phyloP scores from a whole-genome alignment of 1,140 invertebrate species.

The Melipona quadrifasciata region DNA sequence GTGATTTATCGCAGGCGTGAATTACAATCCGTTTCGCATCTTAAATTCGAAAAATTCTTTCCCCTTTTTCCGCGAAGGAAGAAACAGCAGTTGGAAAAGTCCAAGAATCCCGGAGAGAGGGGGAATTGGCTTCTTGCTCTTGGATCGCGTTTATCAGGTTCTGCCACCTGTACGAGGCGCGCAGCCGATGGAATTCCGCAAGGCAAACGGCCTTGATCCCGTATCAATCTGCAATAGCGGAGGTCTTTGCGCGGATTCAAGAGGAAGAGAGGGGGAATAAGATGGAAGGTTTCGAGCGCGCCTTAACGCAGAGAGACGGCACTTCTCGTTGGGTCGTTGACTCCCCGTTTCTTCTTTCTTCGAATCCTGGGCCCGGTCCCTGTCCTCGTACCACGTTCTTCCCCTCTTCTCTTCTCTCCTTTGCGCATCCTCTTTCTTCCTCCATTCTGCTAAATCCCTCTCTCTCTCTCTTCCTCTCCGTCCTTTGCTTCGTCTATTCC shows the following conservation, averaged over 20 bases:
- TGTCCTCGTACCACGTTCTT: constrained; percentile 59
- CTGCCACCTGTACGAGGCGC: constrained; percentile 34
- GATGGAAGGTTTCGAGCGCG: constrained; percentile 62
- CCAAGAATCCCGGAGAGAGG: not conserved
- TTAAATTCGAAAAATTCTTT: too few species aligned
- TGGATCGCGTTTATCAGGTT: constrained; percentile 17
- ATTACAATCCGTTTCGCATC: too few species aligned
- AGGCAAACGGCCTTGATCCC: constrained; percentile 52
- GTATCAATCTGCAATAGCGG: constrained; percentile 49
- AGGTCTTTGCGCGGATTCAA: constrained; percentile 25
- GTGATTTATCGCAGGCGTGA: constrained; percentile 5
- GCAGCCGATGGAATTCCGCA: constrained; percentile 24
- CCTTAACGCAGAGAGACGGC: constrained; percentile 66
- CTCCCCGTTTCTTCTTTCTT: constrained; percentile 77
- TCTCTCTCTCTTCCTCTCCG: not conserved
- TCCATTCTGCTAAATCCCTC: not conserved
- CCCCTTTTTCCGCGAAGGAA: too few species aligned
- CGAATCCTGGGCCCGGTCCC: constrained; percentile 73
- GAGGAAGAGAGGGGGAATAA: not conserved
- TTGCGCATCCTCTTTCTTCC: not conserved
- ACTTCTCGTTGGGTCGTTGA: constrained; percentile 77
- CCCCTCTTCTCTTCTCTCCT: constrained; percentile 33
- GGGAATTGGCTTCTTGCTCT: not conserved
- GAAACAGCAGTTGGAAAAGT: too few species aligned
- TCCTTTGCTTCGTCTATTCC: too few species aligned